phyloP scores from a whole-genome alignment of 2,113 vertebrate genomes.

The Mormoops blainvillei region DNA sequence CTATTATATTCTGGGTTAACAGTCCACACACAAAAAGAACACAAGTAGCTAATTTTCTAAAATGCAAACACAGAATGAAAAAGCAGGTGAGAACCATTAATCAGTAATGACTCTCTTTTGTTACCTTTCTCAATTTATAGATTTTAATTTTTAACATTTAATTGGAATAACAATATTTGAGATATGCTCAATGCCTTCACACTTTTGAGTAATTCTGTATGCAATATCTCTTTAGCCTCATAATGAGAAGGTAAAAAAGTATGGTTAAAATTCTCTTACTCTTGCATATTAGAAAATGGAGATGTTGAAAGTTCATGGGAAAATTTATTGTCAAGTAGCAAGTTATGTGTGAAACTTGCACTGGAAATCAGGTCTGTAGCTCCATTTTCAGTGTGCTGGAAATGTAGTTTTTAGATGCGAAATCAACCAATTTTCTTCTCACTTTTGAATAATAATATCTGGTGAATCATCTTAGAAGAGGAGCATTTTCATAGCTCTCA shows the following conservation, averaged over 20 bases:
- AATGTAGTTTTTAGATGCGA: slow-evolving; percentile 15
- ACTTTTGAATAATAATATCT: slow-evolving; percentile 50
- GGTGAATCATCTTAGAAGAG: slow-evolving; percentile 44
- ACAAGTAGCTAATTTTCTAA: background rate
- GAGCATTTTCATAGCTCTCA: slow-evolving; percentile 33
- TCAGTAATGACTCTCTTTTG: background rate
- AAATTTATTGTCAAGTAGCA: background rate
- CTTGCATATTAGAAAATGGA: slow-evolving; percentile 6
- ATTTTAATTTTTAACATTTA: background rate
- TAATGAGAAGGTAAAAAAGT: background rate
- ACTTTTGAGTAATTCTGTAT: background rate
- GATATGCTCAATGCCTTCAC: background rate
- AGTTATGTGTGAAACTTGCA: background rate
- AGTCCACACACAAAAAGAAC: background rate
- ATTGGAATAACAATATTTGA: background rate
- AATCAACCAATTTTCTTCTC: slow-evolving; percentile 56
- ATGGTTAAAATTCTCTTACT: background rate
- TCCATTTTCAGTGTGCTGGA: background rate
- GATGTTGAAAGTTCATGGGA: background rate
- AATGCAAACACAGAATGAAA: background rate
- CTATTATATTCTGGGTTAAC: background rate
- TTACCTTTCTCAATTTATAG: background rate
- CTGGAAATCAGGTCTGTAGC: background rate
- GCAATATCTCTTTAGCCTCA: background rate
- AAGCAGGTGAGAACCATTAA: background rate